Evolutionary conservation across 2,888 invertebrate species (phyloP).

Genomic region (Idaea biselata): DNA sequence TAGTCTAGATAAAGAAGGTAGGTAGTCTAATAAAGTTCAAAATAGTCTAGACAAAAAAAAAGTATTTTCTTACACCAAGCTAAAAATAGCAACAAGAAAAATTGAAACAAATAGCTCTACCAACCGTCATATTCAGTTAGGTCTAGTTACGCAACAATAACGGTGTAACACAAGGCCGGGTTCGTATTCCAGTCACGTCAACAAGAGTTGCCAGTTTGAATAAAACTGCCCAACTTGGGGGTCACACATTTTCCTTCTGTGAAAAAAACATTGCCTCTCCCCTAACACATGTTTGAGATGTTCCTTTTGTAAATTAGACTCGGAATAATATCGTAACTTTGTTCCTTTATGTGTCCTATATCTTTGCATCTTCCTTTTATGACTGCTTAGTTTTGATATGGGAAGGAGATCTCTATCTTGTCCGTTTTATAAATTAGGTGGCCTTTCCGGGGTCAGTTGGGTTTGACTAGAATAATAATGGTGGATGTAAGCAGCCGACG

Average conservation of each 20-base stretch:
- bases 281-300: slow-evolving; percentile 36
- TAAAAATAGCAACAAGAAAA: background rate
- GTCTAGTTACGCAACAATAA: background rate
- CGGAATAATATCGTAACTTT: slow-evolving; percentile 37
- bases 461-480: slow-evolving; percentile 1
- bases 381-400: slow-evolving; percentile 14
- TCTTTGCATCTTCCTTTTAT: slow-evolving; percentile 10
- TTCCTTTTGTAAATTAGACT: slow-evolving; percentile 42
- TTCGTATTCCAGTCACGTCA: slow-evolving; percentile 49
- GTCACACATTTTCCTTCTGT: slow-evolving; percentile 49
- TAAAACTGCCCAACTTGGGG: slow-evolving; percentile 47
- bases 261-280: slow-evolving; percentile 32
- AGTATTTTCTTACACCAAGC: background rate
- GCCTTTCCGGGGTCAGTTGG: background rate
- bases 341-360: slow-evolving; percentile 28
- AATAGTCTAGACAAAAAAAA: too few relatives aligned
- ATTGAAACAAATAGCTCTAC: background rate
- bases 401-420: slow-evolving; percentile 10
- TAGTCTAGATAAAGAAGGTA: too few relatives aligned
- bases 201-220: slow-evolving; percentile 53
- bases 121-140: background rate
- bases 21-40: too few relatives aligned
- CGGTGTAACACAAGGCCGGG: slow-evolving; percentile 16
- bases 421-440: slow-evolving; percentile 3
- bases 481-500: background rate